Conservation (phyloP, 2,797 vertebrate genomes). For the Anisognathus igniventris region DNA sequence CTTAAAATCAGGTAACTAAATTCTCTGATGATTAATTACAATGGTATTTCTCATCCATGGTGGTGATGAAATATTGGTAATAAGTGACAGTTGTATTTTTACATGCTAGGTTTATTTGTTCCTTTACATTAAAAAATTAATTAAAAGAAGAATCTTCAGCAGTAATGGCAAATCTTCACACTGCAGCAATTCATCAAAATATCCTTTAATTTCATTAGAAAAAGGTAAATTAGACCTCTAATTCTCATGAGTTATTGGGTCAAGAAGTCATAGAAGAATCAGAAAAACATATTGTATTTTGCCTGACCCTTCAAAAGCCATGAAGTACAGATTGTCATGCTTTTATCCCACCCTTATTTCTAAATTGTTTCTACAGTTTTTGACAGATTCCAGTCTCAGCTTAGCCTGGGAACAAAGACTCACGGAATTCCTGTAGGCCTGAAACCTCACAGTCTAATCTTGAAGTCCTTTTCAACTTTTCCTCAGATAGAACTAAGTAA, state of each 20-base stretch:
- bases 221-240: not conserved
- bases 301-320: not conserved
- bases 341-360: not conserved
- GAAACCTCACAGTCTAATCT: not conserved
- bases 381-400: not conserved
- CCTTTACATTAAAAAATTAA: not conserved
- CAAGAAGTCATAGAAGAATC: not conserved
- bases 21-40: not conserved
- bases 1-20: not conserved
- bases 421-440: not conserved
- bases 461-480: not conserved
- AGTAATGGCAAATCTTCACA: not conserved
- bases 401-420: not conserved
- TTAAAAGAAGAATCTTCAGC: not conserved
- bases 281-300: not conserved
- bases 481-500: slow-evolving; percentile 4
- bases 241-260: not conserved
- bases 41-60: not conserved
- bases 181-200: not conserved
- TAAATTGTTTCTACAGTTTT: not conserved
- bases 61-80: not conserved
- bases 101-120: not conserved
- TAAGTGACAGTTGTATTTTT: not conserved
- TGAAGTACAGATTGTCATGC: not conserved
- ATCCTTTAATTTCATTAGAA: not conserved